phyloP scores from a whole-genome alignment of 2,888 invertebrate species.

The Phyllotreta cruciferae region DNA sequence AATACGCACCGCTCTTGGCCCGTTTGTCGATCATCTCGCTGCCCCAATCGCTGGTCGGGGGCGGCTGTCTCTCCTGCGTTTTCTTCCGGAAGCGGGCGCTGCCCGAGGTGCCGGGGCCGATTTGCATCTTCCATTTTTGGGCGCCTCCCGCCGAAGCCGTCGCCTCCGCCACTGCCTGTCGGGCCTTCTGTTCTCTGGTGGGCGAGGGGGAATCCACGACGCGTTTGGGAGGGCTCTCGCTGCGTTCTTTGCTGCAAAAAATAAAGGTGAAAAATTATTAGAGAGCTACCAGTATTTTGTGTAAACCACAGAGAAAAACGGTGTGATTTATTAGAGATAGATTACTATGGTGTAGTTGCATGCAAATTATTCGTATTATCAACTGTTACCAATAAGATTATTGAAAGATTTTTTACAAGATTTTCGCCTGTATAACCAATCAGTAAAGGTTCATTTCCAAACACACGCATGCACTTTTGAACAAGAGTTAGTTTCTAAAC shows the following conservation, averaged over 20 bases:
- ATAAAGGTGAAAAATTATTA: not conserved
- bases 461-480: no score
- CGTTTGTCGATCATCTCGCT: constrained; percentile 60
- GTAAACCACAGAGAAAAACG: not conserved
- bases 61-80: constrained; percentile 60
- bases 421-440: no score
- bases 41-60: constrained; percentile 58
- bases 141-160: constrained; percentile 62
- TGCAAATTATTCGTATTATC: no score
- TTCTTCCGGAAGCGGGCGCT: constrained; percentile 69
- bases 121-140: constrained; percentile 76
- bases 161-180: constrained; percentile 61
- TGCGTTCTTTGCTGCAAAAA: constrained; percentile 51
- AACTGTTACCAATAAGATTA: no score
- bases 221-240: constrained; percentile 54
- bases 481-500: not conserved
- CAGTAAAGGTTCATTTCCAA: no score
- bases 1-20: constrained; percentile 58
- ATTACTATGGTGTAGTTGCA: no score
- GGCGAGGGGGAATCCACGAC: constrained; percentile 59
- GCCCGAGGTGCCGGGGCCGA: constrained; percentile 65
- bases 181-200: constrained; percentile 60
- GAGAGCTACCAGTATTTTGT: not conserved
- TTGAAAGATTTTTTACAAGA: no score
- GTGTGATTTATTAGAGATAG: not conserved